phyloP scores from a whole-genome alignment of 2,888 invertebrate species.

The Dendrolimus houi region DNA sequence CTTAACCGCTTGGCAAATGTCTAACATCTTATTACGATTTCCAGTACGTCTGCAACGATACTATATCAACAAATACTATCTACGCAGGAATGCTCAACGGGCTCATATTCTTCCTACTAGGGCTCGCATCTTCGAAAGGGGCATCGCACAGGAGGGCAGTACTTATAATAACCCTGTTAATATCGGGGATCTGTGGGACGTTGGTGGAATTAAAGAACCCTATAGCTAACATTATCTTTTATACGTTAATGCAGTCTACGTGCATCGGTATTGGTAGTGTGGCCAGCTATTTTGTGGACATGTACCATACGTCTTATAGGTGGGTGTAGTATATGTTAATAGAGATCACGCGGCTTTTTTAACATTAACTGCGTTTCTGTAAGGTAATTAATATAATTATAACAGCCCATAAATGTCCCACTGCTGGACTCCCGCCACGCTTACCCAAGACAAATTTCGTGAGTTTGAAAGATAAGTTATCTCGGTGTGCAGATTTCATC shows the following conservation, averaged over 20 bases:
- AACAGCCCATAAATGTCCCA: too few relatives aligned
- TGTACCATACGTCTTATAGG: slow-evolving; percentile 48
- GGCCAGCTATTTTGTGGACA: slow-evolving; percentile 39
- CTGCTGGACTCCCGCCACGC: too few relatives aligned
- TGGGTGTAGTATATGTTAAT: slow-evolving; percentile 11
- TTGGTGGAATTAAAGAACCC: slow-evolving; percentile 59
- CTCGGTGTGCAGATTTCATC: too few relatives aligned
- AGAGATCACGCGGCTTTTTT: too few relatives aligned
- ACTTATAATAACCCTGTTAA: slow-evolving; percentile 44
- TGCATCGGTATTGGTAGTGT: slow-evolving; percentile 33
- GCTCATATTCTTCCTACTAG: slow-evolving; percentile 68
- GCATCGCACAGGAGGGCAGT: slow-evolving; percentile 67
- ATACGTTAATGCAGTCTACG: slow-evolving; percentile 33
- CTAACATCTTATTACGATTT: background rate
- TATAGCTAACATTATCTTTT: slow-evolving; percentile 32
- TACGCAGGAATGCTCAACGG: slow-evolving; percentile 78
- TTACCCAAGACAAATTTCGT: too few relatives aligned
- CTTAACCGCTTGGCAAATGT: too few relatives aligned
- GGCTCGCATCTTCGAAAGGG: slow-evolving; percentile 50
- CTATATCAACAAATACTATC: slow-evolving; percentile 72
- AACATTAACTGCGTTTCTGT: too few relatives aligned
- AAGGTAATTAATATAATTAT: too few relatives aligned
- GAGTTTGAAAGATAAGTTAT: too few relatives aligned
- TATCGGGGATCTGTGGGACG: slow-evolving; percentile 68
- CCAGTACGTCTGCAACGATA: slow-evolving; percentile 21